Evolutionary conservation across 2,797 vertebrate species (phyloP).

Genomic region (Acanthornis magna): DNA sequence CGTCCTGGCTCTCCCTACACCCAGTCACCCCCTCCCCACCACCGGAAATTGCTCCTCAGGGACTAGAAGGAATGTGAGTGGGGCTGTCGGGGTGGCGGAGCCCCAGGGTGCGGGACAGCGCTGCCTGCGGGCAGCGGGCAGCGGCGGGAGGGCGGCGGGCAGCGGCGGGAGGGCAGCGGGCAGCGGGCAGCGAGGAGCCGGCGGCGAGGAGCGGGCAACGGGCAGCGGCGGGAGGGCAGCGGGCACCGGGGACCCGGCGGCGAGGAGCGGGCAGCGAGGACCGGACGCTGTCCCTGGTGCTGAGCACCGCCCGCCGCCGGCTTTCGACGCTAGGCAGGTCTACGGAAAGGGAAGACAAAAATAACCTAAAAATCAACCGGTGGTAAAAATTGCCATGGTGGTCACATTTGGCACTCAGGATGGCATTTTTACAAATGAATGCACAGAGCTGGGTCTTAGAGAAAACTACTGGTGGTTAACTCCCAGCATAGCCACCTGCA

Average conservation of each 20-base stretch:
- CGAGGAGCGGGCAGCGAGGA: not conserved
- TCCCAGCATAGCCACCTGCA: not conserved
- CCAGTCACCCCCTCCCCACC: not conserved
- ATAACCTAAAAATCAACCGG: not conserved
- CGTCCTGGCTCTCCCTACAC: rapidly evolving
- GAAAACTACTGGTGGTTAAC: not conserved
- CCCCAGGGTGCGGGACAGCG: not conserved
- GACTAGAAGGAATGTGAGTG: not conserved
- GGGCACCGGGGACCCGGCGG: not conserved
- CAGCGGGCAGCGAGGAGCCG: too few species aligned
- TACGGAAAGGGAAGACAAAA: not conserved
- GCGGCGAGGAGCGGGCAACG: not conserved
- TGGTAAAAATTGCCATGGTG: not conserved
- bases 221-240: not conserved
- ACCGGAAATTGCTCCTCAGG: not conserved
- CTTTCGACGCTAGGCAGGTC: not conserved
- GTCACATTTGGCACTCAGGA: not conserved
- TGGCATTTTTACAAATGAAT: not conserved
- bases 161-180: not conserved
- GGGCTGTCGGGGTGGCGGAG: not conserved
- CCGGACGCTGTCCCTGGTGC: slow-evolving; percentile 78
- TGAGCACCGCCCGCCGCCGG: not conserved
- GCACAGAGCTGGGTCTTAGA: not conserved
- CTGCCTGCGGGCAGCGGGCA: not conserved
- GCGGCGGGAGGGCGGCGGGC: not conserved